Percentiles rank a stretch among this genome's conserved stretches.
Conservation (phyloP, 2,888 invertebrate species). For the Troides helena region DNA sequence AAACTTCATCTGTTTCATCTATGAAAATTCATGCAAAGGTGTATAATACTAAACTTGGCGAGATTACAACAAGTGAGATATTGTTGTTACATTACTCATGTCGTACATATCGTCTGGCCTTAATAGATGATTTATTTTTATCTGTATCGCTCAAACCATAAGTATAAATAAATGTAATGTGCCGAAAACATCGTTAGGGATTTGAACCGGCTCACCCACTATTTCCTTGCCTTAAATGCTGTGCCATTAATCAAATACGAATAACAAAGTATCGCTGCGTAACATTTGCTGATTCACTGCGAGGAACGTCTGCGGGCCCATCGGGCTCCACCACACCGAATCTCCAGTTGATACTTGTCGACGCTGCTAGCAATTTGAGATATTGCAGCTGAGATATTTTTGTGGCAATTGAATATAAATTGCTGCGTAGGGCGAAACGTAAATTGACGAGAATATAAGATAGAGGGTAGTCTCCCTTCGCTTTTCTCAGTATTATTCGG, state of each 20-base stretch:
- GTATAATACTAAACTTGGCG: background rate
- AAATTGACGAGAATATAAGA: constrained; percentile 39
- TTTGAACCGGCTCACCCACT: constrained; percentile 5
- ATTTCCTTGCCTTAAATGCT: constrained; percentile 37
- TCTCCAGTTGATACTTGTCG: constrained; percentile 53
- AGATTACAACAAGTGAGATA: background rate
- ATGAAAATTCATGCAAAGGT: constrained; percentile 20
- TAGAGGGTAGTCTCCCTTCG: constrained; percentile 53
- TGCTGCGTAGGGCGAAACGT: constrained; percentile 44
- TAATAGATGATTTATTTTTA: background rate
- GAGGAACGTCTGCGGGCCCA: constrained; percentile 54
- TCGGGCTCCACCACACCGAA: constrained; percentile 65
- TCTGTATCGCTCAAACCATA: background rate
- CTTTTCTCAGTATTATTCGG: constrained; percentile 58
- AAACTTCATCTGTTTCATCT: constrained; percentile 20
- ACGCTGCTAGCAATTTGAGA: constrained; percentile 55
- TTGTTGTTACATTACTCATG: background rate
- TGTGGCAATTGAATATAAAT: constrained; percentile 61
- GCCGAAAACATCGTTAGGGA: background rate
- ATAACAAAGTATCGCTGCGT: constrained; percentile 59
- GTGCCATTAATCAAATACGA: constrained; percentile 61
- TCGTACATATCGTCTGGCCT: background rate
- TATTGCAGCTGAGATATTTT: constrained; percentile 58
- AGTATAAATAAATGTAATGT: background rate
- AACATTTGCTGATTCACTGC: constrained; percentile 47